Conservation (phyloP, 2,888 invertebrate genomes). For the Coleophora deauratella region DNA sequence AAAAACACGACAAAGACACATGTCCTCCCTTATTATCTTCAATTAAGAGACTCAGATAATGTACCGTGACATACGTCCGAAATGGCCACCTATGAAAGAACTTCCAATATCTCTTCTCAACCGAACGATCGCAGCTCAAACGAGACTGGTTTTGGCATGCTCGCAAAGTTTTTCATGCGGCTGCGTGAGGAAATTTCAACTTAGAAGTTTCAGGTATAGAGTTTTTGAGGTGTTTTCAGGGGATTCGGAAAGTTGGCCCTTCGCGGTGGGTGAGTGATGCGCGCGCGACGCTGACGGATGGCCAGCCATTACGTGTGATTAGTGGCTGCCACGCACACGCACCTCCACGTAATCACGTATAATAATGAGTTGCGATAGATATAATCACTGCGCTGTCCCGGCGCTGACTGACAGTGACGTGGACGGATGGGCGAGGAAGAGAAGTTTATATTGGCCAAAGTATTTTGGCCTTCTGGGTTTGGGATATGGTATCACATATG, state of each 20-base stretch:
- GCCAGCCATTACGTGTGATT: conserved; percentile 56
- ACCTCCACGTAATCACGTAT: conserved; percentile 49
- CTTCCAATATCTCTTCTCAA: conserved; percentile 12
- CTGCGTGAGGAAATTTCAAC: conserved; percentile 23
- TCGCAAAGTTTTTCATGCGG: conserved; percentile 27
- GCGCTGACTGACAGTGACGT: conserved; percentile 20
- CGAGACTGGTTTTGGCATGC: conserved; percentile 30
- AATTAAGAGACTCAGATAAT: conserved; percentile 71
- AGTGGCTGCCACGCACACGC: conserved; percentile 38
- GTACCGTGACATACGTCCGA: conserved; percentile 61
- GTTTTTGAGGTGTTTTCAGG: background rate
- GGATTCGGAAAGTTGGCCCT: conserved; percentile 20
- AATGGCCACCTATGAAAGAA: conserved; percentile 30
- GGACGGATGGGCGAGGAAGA: too few relatives aligned
- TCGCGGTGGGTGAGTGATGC: conserved; percentile 52
- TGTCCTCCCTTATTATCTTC: conserved; percentile 71
- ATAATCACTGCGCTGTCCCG: conserved; percentile 18
- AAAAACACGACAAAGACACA: conserved; percentile 71
- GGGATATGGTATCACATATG: too few relatives aligned
- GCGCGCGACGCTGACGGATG: conserved; percentile 49
- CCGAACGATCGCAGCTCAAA: conserved; percentile 24
- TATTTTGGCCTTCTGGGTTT: too few relatives aligned
- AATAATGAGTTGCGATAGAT: conserved; percentile 53
- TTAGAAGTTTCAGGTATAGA: conserved; percentile 22
- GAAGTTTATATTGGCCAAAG: too few relatives aligned